Evolutionary conservation across 2,797 vertebrate species (phyloP).

Genomic region (Coluber constrictor): DNA sequence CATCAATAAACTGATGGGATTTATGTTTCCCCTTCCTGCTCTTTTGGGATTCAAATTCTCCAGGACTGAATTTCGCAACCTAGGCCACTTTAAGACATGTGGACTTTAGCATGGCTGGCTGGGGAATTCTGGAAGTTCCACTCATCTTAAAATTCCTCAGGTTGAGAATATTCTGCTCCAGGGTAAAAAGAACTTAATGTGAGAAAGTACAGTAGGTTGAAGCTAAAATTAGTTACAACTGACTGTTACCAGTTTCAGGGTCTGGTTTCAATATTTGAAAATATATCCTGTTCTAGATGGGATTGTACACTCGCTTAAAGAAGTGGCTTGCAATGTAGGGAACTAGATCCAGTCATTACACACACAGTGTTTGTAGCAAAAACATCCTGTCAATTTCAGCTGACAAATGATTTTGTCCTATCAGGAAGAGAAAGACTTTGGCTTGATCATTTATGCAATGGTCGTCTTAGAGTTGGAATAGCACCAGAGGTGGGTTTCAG

Average conservation of each 20-base stretch:
- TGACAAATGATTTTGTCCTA: neutral
- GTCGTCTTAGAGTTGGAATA: neutral
- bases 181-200: neutral
- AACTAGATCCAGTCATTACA: neutral
- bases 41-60: neutral
- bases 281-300: neutral
- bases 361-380: neutral
- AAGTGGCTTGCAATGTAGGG: neutral
- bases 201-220: neutral
- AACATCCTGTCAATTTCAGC: neutral
- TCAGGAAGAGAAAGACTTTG: neutral
- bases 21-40: neutral
- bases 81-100: neutral
- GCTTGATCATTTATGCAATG: neutral
- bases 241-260: neutral
- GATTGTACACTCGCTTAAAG: neutral
- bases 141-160: neutral
- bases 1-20: neutral
- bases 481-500: too few relatives aligned
- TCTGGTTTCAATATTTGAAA: neutral
- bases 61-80: neutral
- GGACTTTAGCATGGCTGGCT: neutral
- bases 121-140: neutral
- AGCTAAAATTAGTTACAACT: neutral
- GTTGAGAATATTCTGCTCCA: neutral